Percentiles rank a stretch among this genome's conserved stretches.
phyloP scores from a whole-genome alignment of 1,140 invertebrate species.

The Tetramorium simillimum region DNA sequence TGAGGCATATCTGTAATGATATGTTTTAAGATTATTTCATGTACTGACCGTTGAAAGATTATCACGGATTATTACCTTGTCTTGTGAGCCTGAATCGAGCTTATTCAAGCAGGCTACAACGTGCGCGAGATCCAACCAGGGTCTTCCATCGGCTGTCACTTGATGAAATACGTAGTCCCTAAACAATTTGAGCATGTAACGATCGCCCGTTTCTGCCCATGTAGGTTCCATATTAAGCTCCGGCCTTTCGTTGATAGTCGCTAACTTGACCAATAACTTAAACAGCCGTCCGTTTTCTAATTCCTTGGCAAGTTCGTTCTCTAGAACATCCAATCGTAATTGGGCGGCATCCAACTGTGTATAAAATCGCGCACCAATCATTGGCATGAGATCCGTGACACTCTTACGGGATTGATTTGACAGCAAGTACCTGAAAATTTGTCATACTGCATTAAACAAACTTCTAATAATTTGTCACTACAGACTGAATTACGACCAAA shows the following conservation, averaged over 20 bases:
- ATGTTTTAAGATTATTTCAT: conserved; percentile 13
- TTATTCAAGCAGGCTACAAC: conserved; percentile 98
- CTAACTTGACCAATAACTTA: conserved; percentile 95
- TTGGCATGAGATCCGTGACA: conserved; percentile 99
- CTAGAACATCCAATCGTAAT: conserved; percentile 93
- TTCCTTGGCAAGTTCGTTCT: conserved; percentile 96
- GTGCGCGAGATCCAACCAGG: conserved; percentile 98
- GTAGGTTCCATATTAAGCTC: conserved; percentile 97
- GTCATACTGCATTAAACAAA: not conserved
- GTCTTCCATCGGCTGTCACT: conserved; percentile 95
- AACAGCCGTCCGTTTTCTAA: conserved; percentile 97
- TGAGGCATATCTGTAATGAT: conserved; percentile 93
- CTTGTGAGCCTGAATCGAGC: conserved; percentile 94
- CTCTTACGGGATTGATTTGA: conserved; percentile 90
- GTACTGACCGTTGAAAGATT: not conserved
- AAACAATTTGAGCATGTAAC: conserved; percentile 99
- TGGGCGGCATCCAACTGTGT: conserved; percentile 97
- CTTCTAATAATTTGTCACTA: not conserved
- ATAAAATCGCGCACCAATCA: conserved; percentile 99
- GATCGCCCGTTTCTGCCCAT: conserved; percentile 98
- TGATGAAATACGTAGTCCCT: conserved; percentile 99
- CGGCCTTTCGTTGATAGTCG: conserved; percentile 96
- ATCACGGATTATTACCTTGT: conserved; percentile 88
- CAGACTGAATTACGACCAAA: not conserved
- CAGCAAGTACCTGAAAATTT: conserved; percentile 90